Percentiles rank a stretch among this genome's conserved stretches.
phyloP scores from a whole-genome alignment of 2,888 invertebrate species.

The Cetonia aurata region DNA sequence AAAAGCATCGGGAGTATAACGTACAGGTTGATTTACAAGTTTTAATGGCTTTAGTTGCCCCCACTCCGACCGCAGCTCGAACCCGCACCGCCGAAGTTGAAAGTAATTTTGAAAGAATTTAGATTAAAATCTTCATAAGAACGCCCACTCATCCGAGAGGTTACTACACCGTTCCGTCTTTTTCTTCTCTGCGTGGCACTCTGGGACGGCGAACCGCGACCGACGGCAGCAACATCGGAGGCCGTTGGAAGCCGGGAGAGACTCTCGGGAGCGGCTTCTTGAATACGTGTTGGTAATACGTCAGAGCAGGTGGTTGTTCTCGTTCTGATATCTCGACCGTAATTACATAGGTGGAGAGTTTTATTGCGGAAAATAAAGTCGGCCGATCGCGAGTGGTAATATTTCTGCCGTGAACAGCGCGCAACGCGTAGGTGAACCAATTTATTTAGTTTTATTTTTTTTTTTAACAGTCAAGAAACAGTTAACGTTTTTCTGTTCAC shows the following conservation, averaged over 20 bases:
- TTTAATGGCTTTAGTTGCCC: conserved; percentile 54
- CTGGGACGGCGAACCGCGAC: no score
- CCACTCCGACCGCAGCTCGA: conserved; percentile 19
- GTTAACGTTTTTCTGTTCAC: no score
- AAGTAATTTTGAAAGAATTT: conserved; percentile 59
- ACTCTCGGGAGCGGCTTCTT: no score
- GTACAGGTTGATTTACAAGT: conserved; percentile 51
- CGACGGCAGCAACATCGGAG: no score
- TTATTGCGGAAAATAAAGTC: not conserved
- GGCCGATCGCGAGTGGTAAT: no score
- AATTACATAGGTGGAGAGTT: not conserved
- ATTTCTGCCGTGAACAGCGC: no score
- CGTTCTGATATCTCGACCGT: not conserved
- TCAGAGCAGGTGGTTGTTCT: not conserved
- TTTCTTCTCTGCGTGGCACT: not conserved
- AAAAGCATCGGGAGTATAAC: conserved; percentile 3
- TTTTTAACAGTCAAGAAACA: no score
- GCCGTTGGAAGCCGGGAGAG: no score
- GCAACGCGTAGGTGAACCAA: no score
- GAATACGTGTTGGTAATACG: no score
- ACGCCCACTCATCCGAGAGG: conserved; percentile 57
- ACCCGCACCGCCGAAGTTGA: conserved; percentile 51
- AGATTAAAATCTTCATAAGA: conserved; percentile 59
- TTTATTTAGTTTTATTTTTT: no score
- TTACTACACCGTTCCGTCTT: conserved; percentile 39